Percentiles rank a stretch among this genome's conserved stretches.
These are phyloP conservation scores for Clarias gariepinus DNA, from an alignment of 2,113 vertebrate species.

Conservation along the genomic window DNA sequence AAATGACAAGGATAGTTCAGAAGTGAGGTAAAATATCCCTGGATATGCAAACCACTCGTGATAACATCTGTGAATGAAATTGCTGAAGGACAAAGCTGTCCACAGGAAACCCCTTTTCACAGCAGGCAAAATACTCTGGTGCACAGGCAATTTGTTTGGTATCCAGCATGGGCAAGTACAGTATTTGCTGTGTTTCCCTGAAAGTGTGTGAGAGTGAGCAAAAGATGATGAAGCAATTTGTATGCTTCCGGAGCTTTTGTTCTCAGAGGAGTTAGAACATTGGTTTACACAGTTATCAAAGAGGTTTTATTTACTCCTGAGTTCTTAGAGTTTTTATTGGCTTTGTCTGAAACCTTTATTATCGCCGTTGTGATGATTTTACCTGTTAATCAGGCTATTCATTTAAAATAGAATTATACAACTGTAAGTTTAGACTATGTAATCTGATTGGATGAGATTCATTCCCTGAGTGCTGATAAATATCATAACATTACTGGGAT, in stretches of 20 bases:
- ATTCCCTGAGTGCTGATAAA: too few relatives aligned
- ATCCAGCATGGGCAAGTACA: not conserved
- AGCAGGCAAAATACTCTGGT: not conserved
- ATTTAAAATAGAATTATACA: not conserved
- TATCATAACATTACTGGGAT: too few relatives aligned
- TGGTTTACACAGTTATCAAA: not conserved
- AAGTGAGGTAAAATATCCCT: constrained; percentile 38
- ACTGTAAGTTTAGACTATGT: too few relatives aligned
- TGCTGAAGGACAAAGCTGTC: constrained; percentile 30
- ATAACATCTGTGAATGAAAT: constrained; percentile 57
- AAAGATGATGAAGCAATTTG: not conserved
- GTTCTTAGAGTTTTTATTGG: not conserved
- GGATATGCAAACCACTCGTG: constrained; percentile 51
- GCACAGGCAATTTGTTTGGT: constrained; percentile 20
- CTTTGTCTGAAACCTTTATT: not conserved
- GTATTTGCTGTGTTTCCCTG: not conserved
- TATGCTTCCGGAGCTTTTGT: not conserved
- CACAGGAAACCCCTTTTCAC: constrained; percentile 12
- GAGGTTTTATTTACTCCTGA: not conserved
- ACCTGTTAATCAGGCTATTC: not conserved
- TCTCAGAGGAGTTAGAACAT: not conserved
- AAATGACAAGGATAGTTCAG: constrained; percentile 27
- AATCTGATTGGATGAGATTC: too few relatives aligned
- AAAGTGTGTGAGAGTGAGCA: not conserved
- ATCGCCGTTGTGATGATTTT: not conserved